Evolutionary conservation across 2,797 vertebrate species (phyloP).

Genomic region (Pteropus rufus): DNA sequence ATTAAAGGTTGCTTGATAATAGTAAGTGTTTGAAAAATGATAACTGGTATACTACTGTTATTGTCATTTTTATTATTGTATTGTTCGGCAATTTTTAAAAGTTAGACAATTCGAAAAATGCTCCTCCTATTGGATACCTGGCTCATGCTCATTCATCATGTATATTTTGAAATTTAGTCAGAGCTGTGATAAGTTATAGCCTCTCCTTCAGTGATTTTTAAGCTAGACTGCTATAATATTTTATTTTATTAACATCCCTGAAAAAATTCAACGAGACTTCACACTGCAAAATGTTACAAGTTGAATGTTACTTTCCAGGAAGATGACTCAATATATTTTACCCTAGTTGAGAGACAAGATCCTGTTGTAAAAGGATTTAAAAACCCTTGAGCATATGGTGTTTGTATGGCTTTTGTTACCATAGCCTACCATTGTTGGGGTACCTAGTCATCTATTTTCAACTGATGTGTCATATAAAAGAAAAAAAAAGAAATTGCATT

Average conservation of each 20-base stretch:
- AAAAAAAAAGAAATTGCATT: not conserved
- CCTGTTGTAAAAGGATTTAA: conserved; percentile 41
- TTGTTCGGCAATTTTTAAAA: not conserved
- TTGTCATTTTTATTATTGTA: conserved; percentile 13
- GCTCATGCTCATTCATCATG: conserved; percentile 68
- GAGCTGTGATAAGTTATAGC: conserved; percentile 69
- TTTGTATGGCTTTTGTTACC: conserved; percentile 36
- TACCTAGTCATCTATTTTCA: conserved; percentile 44
- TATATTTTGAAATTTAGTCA: conserved; percentile 72
- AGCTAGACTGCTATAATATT: conserved; percentile 67
- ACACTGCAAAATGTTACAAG: conserved; percentile 65
- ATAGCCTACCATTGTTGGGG: not conserved
- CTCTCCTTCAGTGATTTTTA: conserved; percentile 78
- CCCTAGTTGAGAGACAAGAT: conserved; percentile 36
- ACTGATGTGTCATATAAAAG: conserved; percentile 12
- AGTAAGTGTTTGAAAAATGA: not conserved
- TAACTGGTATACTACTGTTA: not conserved
- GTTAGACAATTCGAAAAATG: conserved; percentile 35
- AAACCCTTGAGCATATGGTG: conserved; percentile 26
- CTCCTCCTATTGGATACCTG: conserved; percentile 47
- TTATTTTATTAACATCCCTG: conserved; percentile 76
- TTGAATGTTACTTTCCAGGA: conserved; percentile 71
- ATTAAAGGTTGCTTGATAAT: not conserved
- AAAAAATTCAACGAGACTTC: conserved; percentile 76
- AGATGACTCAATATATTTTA: conserved; percentile 59